Percentiles rank a stretch among this genome's conserved stretches.
These are phyloP conservation scores for Pipistrellus nathusii DNA, from an alignment of 2,797 vertebrate species.

Conservation along the genomic window DNA sequence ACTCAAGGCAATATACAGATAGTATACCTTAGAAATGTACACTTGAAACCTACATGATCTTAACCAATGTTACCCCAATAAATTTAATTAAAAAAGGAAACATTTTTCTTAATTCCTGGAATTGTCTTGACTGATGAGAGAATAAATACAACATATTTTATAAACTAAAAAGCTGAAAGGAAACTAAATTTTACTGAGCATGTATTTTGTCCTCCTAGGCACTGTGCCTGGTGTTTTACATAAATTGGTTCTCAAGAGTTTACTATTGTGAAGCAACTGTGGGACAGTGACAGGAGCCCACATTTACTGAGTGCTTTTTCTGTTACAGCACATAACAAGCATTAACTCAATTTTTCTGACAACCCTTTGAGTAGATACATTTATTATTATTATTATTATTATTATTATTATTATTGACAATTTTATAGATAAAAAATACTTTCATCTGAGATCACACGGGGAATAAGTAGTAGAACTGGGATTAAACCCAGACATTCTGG, in stretches of 20 bases:
- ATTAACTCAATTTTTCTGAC: not conserved
- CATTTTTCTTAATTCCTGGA: too few species aligned
- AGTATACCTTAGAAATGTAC: not conserved
- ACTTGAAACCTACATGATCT: not conserved
- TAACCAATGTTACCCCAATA: not conserved
- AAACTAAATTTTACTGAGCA: not conserved
- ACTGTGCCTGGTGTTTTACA: not conserved
- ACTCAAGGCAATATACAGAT: not conserved
- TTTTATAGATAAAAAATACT: not conserved
- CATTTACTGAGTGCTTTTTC: not conserved
- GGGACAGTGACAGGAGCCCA: not conserved
- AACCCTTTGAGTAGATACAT: not conserved
- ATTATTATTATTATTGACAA: not conserved
- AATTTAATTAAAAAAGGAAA: not conserved
- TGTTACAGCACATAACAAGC: not conserved
- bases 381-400: not conserved
- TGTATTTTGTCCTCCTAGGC: not conserved
- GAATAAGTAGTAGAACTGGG: not conserved
- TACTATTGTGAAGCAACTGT: not conserved
- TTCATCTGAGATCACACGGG: not conserved
- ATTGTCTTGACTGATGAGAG: not conserved
- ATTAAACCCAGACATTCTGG: not conserved
- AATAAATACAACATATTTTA: not conserved
- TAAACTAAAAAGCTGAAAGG: not conserved
- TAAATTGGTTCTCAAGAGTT: not conserved